Base-by-base conservation (phyloP, 1,140 invertebrate genomes). In the Phthorimaea operculella region DNA sequence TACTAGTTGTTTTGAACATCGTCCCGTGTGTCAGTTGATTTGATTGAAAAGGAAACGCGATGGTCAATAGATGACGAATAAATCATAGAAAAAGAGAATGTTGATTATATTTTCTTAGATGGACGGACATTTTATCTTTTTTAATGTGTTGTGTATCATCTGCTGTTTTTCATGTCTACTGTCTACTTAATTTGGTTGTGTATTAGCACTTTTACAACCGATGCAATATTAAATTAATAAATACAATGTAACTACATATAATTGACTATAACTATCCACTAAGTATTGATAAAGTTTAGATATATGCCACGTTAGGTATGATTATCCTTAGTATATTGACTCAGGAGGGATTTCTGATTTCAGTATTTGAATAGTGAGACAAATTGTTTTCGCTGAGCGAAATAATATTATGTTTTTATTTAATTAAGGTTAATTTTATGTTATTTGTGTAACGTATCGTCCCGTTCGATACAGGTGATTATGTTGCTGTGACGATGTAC, bases 331-430 rank as follows among this genome's bases (percentile, higher is more conserved):
- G 44, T 47, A 9, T 47, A 47, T 47, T 47, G 44, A 47, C 44
- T 16, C 9, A 28, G 44, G 44, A 15, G 44, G 15, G 16, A 8
- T 8, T 47, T 47, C 8, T 39, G 15, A 62, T 59, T 74, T 73
- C 74, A 77, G 72, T 81, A 81, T 79, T 78, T 64, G 63, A 47
- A 59, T 75, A 78, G 68, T 74, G 70, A 76, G 73, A 70, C 55
- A 63, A 67, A 60, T 57, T 73, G 66, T 68, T 74, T 79, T 79
- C 75, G 76, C 79, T 60, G 64, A 75, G 78, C 78, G 79, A 74
- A 70, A 49, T 49, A 66, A 70, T 62, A 63, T 57, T 48, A 52
- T 55, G 47, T 62, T 58, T 60, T 63, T 65, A 28, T 63, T 60
- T 66, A 50, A 12, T 60, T 65, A 63, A 62, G 60, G 21, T 28